Conservation (phyloP, 2,113 vertebrate species). For the Siniperca knerii region DNA sequence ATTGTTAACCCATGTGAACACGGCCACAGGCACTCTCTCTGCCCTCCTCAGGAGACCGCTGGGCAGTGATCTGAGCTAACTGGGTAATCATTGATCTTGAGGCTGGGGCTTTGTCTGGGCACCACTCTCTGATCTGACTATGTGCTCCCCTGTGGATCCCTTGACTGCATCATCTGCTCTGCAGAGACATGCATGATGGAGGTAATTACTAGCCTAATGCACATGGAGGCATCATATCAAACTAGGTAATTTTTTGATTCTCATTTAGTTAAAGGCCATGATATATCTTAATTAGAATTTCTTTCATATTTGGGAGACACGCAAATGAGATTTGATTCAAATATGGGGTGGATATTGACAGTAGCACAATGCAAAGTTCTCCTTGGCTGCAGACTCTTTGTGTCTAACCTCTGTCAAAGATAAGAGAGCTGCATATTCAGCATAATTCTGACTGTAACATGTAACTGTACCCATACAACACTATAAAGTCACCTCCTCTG, state of each 20-base stretch:
- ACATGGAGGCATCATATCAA: constrained; percentile 54
- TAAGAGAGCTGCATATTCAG: constrained; percentile 44
- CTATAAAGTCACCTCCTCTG: constrained; percentile 26
- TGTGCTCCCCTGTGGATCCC: constrained; percentile 72
- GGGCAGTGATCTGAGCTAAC: constrained; percentile 79
- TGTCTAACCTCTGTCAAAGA: constrained; percentile 37
- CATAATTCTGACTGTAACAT: constrained; percentile 15
- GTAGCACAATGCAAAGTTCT: neutral
- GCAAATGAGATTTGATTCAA: constrained; percentile 4
- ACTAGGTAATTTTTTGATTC: constrained; percentile 32
- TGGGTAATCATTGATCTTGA: constrained; percentile 82
- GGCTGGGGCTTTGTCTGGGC: constrained; percentile 75
- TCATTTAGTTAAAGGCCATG: constrained; percentile 29
- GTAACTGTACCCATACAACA: neutral
- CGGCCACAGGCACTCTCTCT: constrained; percentile 64
- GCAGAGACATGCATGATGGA: constrained; percentile 55
- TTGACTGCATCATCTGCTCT: constrained; percentile 73
- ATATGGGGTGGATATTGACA: constrained; percentile 11
- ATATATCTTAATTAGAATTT: constrained; percentile 4
- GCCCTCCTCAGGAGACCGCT: constrained; percentile 65
- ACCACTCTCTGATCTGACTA: constrained; percentile 76
- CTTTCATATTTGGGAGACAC: neutral
- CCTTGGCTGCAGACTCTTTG: constrained; percentile 38
- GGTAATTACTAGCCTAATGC: constrained; percentile 65
- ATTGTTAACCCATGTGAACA: constrained; percentile 77